phyloP scores from a whole-genome alignment of 2,888 invertebrate species.

The Clepsis dumicolana region DNA sequence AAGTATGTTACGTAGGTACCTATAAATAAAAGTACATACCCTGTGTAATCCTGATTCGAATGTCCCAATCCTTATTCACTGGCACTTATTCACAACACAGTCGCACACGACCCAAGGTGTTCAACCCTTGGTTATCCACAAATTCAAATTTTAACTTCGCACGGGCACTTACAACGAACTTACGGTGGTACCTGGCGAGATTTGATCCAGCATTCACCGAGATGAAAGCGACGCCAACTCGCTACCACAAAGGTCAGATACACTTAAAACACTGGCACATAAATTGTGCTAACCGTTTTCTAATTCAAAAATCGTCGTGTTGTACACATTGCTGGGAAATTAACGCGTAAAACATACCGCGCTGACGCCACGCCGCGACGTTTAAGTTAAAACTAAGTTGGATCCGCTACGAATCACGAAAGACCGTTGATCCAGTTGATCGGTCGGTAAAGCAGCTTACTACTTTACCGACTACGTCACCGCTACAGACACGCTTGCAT shows the following conservation, averaged over 20 bases:
- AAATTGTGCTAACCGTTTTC: slow-evolving; percentile 61
- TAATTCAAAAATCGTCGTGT: slow-evolving; percentile 69
- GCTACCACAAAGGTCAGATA: slow-evolving; percentile 55
- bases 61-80: slow-evolving; percentile 71
- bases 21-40: slow-evolving; percentile 65
- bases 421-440: slow-evolving; percentile 85
- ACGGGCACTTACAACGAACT: slow-evolving; percentile 81
- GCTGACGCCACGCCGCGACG: slow-evolving; percentile 74
- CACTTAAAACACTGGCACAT: slow-evolving; percentile 61
- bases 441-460: slow-evolving; percentile 76
- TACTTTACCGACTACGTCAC: slow-evolving; percentile 72
- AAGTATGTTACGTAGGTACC: neutral
- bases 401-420: slow-evolving; percentile 74
- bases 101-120: slow-evolving; percentile 66
- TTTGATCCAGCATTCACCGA: slow-evolving; percentile 76
- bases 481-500: slow-evolving; percentile 50
- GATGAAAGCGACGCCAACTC: slow-evolving; percentile 68
- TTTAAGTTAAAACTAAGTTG: slow-evolving; percentile 83
- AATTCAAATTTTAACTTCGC: slow-evolving; percentile 78
- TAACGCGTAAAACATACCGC: slow-evolving; percentile 66
- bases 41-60: slow-evolving; percentile 68
- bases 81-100: slow-evolving; percentile 68
- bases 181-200: slow-evolving; percentile 77
- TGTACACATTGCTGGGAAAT: slow-evolving; percentile 70
- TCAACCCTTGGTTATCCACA: slow-evolving; percentile 67